phyloP scores from a whole-genome alignment of 2,888 invertebrate species.

The Steromphala cineraria region DNA sequence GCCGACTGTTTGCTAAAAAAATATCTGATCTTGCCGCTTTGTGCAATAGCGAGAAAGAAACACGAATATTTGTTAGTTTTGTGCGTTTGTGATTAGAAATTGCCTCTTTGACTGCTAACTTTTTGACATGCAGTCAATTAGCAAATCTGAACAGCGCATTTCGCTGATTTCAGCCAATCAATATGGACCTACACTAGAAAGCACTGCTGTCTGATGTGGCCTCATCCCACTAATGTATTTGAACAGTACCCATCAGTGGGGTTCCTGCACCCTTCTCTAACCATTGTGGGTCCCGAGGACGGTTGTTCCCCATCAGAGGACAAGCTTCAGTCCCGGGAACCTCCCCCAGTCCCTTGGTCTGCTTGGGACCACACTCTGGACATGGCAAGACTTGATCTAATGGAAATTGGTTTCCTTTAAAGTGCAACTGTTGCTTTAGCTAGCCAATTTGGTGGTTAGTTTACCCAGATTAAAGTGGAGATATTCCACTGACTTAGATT shows the following conservation, averaged over 20 bases:
- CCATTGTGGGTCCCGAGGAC: neutral
- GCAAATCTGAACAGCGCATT: neutral
- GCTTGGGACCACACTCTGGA: no score
- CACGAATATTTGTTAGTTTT: conserved; percentile 4
- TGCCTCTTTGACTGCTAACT: neutral
- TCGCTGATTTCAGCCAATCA: neutral
- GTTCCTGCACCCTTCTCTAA: neutral
- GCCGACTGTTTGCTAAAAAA: neutral
- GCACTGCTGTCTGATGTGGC: neutral
- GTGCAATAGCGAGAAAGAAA: neutral
- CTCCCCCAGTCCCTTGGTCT: neutral
- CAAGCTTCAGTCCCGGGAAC: neutral
- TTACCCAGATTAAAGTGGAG: neutral
- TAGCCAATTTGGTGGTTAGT: neutral
- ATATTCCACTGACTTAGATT: neutral
- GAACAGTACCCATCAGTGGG: neutral
- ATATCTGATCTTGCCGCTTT: neutral
- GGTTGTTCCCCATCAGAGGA: neutral
- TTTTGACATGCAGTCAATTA: neutral
- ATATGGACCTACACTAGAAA: neutral
- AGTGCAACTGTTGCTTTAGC: neutral
- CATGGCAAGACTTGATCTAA: neutral
- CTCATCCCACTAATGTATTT: neutral
- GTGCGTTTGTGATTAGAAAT: conserved; percentile 3
- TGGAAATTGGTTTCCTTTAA: neutral